Percentiles rank a stretch among this genome's conserved stretches.
Evolutionary conservation across 2,113 vertebrate genomes (phyloP).

Genomic region (Taxidea taxus): DNA sequence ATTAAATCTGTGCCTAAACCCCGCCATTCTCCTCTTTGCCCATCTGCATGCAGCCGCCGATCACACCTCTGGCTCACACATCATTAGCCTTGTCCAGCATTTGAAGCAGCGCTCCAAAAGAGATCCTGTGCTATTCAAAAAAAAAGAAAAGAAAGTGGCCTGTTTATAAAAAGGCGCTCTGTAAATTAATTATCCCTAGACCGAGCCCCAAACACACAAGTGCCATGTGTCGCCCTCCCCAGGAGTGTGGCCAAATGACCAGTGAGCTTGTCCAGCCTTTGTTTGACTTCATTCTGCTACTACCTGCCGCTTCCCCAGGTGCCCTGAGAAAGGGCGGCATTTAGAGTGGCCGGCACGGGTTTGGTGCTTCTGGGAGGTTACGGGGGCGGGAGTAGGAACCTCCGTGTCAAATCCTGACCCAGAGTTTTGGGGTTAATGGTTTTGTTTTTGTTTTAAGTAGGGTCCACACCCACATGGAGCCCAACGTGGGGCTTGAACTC

Average conservation of each 20-base stretch:
- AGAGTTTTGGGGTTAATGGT: too few species aligned
- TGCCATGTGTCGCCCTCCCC: not conserved
- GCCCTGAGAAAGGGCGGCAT: not conserved
- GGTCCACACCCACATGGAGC: too few species aligned
- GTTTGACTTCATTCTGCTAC: not conserved
- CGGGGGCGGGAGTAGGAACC: too few species aligned
- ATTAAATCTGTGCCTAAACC: not conserved
- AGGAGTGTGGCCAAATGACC: fast-evolving
- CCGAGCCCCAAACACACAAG: not conserved
- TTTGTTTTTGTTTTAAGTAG: too few species aligned
- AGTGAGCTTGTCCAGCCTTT: not conserved
- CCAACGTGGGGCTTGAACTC: too few species aligned
- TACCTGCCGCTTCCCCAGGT: not conserved
- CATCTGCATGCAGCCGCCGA: not conserved
- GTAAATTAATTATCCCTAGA: not conserved
- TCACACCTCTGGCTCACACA: not conserved
- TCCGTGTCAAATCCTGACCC: fast-evolving
- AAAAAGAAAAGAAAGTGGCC: not conserved
- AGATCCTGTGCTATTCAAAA: not conserved
- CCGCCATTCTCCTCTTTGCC: not conserved
- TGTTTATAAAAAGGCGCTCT: not conserved
- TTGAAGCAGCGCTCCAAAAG: not conserved
- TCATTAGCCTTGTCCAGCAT: not conserved
- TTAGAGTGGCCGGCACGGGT: fast-evolving
- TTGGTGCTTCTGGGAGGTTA: too few species aligned